Evolutionary conservation across 92 coral and sea anemone species (phyloP).

Genomic region (Epizoanthus fatuus): DNA sequence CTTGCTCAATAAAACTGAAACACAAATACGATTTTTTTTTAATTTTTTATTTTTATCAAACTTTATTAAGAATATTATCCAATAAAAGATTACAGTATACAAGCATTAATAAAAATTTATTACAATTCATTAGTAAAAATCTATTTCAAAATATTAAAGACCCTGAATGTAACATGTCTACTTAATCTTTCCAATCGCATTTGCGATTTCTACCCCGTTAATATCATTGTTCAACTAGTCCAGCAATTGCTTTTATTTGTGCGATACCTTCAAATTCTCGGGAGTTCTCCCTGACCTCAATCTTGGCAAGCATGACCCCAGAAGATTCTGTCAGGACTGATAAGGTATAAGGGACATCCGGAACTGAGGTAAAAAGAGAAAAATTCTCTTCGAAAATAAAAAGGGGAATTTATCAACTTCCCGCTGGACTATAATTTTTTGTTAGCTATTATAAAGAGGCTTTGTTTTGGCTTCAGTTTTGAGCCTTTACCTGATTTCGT

Average conservation of each 20-base stretch:
- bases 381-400: not conserved
- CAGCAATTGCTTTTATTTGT: not conserved
- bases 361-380: not conserved
- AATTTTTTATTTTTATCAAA: too few species aligned
- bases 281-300: slow-evolving; percentile 23
- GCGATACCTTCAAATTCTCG: slow-evolving; percentile 13
- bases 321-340: slow-evolving; percentile 18
- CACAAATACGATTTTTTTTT: too few species aligned
- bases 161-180: too few species aligned
- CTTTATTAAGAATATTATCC: too few species aligned
- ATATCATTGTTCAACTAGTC: too few species aligned
- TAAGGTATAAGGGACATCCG: slow-evolving; percentile 20
- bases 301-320: slow-evolving; percentile 12
- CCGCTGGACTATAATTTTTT: not conserved
- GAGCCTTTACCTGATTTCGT: slow-evolving; percentile 3
- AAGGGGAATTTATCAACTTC: not conserved
- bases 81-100: too few species aligned
- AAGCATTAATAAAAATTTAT: too few species aligned
- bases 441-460: not conserved
- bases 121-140: too few species aligned
- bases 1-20: too few species aligned
- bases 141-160: too few species aligned
- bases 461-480: slow-evolving; percentile 8
- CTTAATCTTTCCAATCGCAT: too few species aligned
- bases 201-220: too few species aligned